Evolutionary conservation across 2,888 invertebrate genomes (phyloP).

Genomic region (Lingula anatina): DNA sequence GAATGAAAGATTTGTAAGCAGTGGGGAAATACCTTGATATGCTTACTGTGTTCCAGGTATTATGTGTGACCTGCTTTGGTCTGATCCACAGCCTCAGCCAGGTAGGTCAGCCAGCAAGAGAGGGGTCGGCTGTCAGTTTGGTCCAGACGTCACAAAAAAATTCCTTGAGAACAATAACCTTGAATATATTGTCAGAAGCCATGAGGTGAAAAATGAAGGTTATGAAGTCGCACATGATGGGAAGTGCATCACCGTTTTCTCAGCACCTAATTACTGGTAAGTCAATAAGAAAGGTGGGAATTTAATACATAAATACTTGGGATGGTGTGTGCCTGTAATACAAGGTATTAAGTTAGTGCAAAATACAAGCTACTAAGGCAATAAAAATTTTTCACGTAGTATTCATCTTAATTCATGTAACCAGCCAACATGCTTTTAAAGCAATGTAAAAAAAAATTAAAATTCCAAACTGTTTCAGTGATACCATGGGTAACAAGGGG

Average conservation of each 20-base stretch:
- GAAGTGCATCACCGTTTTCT: slow-evolving; percentile 97
- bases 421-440: too few relatives aligned
- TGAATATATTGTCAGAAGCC: slow-evolving; percentile 91
- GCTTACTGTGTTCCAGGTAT: slow-evolving; percentile 58
- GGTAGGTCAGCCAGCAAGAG: slow-evolving; percentile 92
- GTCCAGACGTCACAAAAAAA: slow-evolving; percentile 87
- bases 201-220: slow-evolving; percentile 95
- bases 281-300: slow-evolving; percentile 9
- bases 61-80: slow-evolving; percentile 99
- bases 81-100: slow-evolving; percentile 86
- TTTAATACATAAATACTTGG: too few relatives aligned
- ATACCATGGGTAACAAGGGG: slow-evolving; percentile 98
- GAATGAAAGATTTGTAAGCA: too few relatives aligned
- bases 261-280: slow-evolving; percentile 98
- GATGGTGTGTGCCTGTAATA: too few relatives aligned
- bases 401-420: too few relatives aligned
- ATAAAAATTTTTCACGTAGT: too few relatives aligned
- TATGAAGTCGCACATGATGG: slow-evolving; percentile 93
- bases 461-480: too few relatives aligned
- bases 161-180: slow-evolving; percentile 78
- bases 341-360: too few relatives aligned
- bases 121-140: slow-evolving; percentile 97
- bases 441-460: too few relatives aligned
- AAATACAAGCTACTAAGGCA: too few relatives aligned
- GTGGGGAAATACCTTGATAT: too few relatives aligned